These are phyloP conservation scores for Itoplectis maculator DNA, from an alignment of 2,888 invertebrate species.

Conservation along the genomic window DNA sequence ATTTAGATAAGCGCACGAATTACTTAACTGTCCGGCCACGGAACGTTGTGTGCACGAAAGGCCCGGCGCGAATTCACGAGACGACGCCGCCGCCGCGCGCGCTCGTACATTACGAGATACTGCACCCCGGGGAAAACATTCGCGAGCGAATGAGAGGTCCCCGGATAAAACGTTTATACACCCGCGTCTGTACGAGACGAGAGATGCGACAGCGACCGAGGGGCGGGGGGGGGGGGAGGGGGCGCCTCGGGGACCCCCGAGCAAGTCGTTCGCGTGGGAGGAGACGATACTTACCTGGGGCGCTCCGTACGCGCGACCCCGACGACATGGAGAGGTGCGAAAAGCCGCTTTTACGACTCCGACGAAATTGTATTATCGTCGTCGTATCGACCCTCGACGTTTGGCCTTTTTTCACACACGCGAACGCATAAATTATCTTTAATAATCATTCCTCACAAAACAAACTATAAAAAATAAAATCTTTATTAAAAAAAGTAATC, in stretches of 20 bases:
- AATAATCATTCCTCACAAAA: not conserved
- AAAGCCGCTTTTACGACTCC: constrained; percentile 62
- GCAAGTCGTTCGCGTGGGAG: constrained; percentile 39
- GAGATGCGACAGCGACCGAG: not conserved
- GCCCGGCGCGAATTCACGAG: constrained; percentile 19
- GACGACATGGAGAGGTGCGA: constrained; percentile 61
- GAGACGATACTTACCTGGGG: constrained; percentile 51
- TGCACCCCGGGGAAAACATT: constrained; percentile 48
- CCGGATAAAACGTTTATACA: constrained; percentile 56
- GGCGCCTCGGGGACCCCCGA: constrained; percentile 52
- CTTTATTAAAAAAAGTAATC: no score
- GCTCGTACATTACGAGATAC: constrained; percentile 35
- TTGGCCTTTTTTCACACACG: constrained; percentile 11
- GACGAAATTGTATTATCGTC: constrained; percentile 42
- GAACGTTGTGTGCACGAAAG: not conserved
- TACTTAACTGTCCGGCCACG: constrained; percentile 7
- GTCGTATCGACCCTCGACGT: constrained; percentile 50
- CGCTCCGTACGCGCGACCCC: constrained; percentile 25
- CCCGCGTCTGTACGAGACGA: constrained; percentile 23
- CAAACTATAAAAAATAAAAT: not conserved
- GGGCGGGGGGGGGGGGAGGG: no score
- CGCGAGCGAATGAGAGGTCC: constrained; percentile 43
- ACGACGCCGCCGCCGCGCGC: not conserved
- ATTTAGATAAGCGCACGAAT: constrained; percentile 57
- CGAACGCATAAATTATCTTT: constrained; percentile 34